A percentile compares a stretch with the other conserved stretches of the same genome.
phyloP scores from a whole-genome alignment of 1,140 invertebrate species.

The Lepidurus couesii region DNA sequence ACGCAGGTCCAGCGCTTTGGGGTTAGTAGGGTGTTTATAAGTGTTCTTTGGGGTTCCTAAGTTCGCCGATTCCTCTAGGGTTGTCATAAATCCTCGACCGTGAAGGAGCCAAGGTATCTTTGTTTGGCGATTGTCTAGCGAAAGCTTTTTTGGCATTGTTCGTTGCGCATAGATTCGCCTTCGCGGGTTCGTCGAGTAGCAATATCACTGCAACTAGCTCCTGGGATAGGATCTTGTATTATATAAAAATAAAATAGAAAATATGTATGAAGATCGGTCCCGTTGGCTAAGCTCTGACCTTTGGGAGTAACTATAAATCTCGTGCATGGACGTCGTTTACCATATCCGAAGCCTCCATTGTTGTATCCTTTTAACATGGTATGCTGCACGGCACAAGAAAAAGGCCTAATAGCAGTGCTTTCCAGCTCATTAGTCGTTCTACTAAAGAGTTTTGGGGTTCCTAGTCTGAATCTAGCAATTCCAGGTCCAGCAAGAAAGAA shows the following conservation, averaged over 20 bases:
- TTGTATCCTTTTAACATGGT: too few species aligned
- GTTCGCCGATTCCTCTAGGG: neutral
- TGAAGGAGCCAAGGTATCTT: neutral
- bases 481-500: neutral
- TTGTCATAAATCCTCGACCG: conserved; percentile 3
- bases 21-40: neutral
- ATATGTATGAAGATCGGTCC: neutral
- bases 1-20: neutral
- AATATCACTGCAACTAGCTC: too few species aligned
- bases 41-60: neutral
- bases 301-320: neutral
- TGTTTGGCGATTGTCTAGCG: neutral
- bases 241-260: neutral
- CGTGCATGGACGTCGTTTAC: neutral
- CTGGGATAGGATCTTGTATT: neutral
- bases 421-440: neutral
- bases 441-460: neutral
- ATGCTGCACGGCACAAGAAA: neutral
- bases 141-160: too few species aligned
- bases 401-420: conserved; percentile 7
- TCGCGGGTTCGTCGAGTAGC: too few species aligned
- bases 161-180: too few species aligned
- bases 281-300: neutral
- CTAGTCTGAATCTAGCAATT: neutral
- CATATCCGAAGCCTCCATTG: neutral